phyloP scores from a whole-genome alignment of 2,888 invertebrate genomes.

The Erpobdella octoculata region DNA sequence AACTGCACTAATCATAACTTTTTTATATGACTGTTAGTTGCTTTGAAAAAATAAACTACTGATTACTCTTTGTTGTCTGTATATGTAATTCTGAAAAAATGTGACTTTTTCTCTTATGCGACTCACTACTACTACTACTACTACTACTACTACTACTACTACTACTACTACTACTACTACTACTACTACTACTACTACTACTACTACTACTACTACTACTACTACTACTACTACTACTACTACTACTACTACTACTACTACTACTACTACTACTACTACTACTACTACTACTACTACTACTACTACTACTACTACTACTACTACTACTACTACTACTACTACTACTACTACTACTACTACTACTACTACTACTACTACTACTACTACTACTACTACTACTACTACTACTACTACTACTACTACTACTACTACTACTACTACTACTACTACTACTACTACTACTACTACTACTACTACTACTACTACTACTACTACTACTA shows the following conservation, averaged over 20 bases:
- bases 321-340: neutral
- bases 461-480: slow-evolving; percentile 15
- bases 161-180: slow-evolving; percentile 31
- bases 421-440: neutral
- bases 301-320: neutral
- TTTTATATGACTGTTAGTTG: too few species aligned
- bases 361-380: neutral
- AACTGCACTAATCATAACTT: too few species aligned
- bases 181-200: slow-evolving; percentile 30
- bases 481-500: neutral
- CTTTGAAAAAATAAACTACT: too few species aligned
- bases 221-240: slow-evolving; percentile 30
- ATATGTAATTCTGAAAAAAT: too few species aligned
- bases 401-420: neutral
- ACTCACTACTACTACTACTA: slow-evolving; percentile 23
- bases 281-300: slow-evolving; percentile 12
- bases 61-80: too few species aligned
- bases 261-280: slow-evolving; percentile 22
- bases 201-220: slow-evolving; percentile 28
- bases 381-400: neutral
- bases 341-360: neutral
- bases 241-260: slow-evolving; percentile 25
- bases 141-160: slow-evolving; percentile 31
- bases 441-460: slow-evolving; percentile 5
- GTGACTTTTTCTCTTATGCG: too few species aligned